Conservation (phyloP, 2,113 vertebrate species). For the Smithornis capensis region DNA sequence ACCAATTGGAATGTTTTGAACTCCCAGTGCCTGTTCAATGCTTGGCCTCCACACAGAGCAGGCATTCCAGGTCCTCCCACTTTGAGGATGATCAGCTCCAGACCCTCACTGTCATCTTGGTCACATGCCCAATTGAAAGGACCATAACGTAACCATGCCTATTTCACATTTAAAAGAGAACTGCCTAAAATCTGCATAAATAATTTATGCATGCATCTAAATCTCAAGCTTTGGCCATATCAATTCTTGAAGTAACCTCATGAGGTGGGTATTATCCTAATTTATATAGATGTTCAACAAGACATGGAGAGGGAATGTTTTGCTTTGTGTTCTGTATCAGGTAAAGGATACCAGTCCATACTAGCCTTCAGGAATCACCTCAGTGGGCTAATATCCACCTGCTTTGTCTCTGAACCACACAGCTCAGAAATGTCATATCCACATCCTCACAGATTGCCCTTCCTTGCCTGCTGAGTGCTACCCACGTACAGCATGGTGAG, state of each 20-base stretch:
- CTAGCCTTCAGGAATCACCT: not conserved
- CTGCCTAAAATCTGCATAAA: not conserved
- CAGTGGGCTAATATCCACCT: not conserved
- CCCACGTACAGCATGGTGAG: not conserved
- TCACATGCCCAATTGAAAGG: not conserved
- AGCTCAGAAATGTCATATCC: not conserved
- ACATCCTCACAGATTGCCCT: not conserved
- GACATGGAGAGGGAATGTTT: not conserved
- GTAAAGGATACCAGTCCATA: not conserved
- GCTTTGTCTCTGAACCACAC: not conserved
- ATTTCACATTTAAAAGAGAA: not conserved
- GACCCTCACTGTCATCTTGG: conserved; percentile 16
- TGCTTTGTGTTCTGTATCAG: not conserved
- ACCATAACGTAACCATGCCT: not conserved
- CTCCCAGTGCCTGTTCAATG: not conserved
- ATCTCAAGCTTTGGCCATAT: not conserved
- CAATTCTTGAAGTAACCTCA: not conserved
- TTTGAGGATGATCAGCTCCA: conserved; percentile 34
- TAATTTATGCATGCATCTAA: not conserved
- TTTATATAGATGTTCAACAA: not conserved
- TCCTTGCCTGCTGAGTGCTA: not conserved
- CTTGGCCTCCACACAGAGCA: not conserved
- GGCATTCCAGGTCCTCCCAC: not conserved
- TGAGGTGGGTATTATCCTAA: not conserved
- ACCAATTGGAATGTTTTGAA: not conserved